Conservation (phyloP, 2,113 vertebrate species). For the Sinocyclocheilus anophthalmus region DNA sequence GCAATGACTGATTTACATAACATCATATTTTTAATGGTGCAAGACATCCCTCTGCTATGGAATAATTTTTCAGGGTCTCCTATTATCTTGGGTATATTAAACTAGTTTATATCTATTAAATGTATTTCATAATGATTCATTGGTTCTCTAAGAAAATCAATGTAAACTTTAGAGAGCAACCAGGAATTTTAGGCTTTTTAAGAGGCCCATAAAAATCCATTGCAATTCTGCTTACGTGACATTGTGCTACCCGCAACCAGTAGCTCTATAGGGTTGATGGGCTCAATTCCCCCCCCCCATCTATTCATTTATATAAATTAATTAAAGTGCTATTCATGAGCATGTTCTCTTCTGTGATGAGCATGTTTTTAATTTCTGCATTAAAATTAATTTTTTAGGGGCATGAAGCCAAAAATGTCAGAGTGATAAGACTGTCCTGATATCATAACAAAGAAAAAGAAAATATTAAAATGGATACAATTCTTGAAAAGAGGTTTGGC, state of each 20-base stretch:
- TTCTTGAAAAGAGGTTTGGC: neutral
- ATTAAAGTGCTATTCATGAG: neutral
- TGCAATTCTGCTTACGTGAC: constrained; percentile 38
- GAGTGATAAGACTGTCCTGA: neutral
- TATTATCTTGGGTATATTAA: constrained; percentile 57
- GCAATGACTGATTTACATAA: constrained; percentile 49
- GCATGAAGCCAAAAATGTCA: neutral
- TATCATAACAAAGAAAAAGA: neutral
- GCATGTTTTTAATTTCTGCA: neutral
- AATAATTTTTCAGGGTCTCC: constrained; percentile 50
- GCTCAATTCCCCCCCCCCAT: neutral
- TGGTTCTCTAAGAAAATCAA: constrained; percentile 44
- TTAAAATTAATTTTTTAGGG: neutral
- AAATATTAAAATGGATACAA: neutral
- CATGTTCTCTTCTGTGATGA: neutral
- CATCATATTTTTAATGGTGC: constrained; percentile 46
- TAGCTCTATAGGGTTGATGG: constrained; percentile 3
- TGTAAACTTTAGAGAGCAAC: constrained; percentile 46
- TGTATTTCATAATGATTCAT: constrained; percentile 53
- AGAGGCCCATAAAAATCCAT: constrained; percentile 45
- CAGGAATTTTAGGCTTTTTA: constrained; percentile 46
- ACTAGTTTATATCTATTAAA: constrained; percentile 54
- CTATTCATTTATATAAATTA: neutral
- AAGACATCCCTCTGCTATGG: constrained; percentile 31
- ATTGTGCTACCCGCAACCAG: neutral